These are phyloP conservation scores for Chelonus insularis DNA, from an alignment of 1,140 invertebrate genomes.

Conservation along the genomic window DNA sequence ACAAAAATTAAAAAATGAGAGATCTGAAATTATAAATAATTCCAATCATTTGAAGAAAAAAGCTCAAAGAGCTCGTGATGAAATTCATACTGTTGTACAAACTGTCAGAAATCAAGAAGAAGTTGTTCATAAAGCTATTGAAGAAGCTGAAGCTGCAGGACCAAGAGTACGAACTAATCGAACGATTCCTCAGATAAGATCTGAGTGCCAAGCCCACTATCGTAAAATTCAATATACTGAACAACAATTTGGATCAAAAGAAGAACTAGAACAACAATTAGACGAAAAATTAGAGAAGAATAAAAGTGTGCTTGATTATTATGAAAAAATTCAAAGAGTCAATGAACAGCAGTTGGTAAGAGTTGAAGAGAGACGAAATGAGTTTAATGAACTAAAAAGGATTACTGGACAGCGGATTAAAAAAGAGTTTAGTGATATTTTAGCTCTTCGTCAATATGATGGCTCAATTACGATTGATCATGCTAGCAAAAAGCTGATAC, in stretches of 20 bases:
- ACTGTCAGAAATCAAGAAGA: not conserved
- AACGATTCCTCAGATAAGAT: slow-evolving; percentile 36
- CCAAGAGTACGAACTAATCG: slow-evolving; percentile 52
- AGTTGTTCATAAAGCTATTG: slow-evolving; percentile 27
- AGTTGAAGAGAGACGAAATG: slow-evolving; percentile 47
- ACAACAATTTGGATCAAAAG: slow-evolving; percentile 39
- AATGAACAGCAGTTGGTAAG: slow-evolving; percentile 48
- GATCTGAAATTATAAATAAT: slow-evolving; percentile 11
- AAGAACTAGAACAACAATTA: slow-evolving; percentile 40
- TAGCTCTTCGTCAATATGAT: slow-evolving; percentile 61
- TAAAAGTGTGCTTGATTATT: slow-evolving; percentile 32
- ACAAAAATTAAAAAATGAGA: slow-evolving; percentile 29
- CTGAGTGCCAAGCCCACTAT: slow-evolving; percentile 32
- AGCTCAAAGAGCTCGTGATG: not conserved
- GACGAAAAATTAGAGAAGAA: slow-evolving; percentile 40
- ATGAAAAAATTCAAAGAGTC: slow-evolving; percentile 35
- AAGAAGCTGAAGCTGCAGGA: slow-evolving; percentile 36
- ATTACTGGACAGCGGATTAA: slow-evolving; percentile 55
- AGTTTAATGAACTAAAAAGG: slow-evolving; percentile 52
- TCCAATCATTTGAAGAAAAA: not conserved
- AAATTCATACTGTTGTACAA: not conserved
- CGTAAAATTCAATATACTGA: slow-evolving; percentile 44
- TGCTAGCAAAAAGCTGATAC: slow-evolving; percentile 60
- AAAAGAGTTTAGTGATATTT: slow-evolving; percentile 56
- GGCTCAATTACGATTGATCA: slow-evolving; percentile 69